Percentiles rank a stretch among this genome's conserved stretches.
Conservation (phyloP, 2,113 vertebrate species). For the Archocentrus centrarchus region DNA sequence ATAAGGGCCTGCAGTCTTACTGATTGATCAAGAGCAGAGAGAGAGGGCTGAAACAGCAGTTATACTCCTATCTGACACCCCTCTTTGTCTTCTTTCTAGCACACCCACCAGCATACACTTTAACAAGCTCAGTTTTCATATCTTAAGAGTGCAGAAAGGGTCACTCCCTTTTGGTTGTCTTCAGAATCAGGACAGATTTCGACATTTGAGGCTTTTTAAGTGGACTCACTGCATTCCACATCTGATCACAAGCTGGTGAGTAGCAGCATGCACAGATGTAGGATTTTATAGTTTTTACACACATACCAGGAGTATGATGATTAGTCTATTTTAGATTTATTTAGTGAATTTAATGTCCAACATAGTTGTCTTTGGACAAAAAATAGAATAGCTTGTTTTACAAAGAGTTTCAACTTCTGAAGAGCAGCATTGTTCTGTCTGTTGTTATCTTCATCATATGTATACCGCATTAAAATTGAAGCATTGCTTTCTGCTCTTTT, state of each 20-base stretch:
- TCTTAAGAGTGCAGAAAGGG: conserved; percentile 9
- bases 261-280: conserved; percentile 22
- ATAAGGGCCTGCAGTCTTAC: conserved; percentile 59
- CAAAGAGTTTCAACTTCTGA: neutral
- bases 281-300: neutral
- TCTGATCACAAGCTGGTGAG: conserved; percentile 58
- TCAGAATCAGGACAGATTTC: conserved; percentile 21
- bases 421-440: neutral
- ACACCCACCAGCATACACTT: conserved; percentile 38
- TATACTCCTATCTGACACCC: conserved; percentile 62
- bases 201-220: conserved; percentile 42
- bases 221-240: conserved; percentile 25
- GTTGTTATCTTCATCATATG: neutral
- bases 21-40: conserved; percentile 52
- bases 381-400: neutral
- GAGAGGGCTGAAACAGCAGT: conserved; percentile 76
- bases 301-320: neutral
- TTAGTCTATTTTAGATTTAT: neutral
- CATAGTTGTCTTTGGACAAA: neutral
- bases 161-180: neutral
- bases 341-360: neutral
- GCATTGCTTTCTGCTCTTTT: neutral
- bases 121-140: conserved; percentile 23
- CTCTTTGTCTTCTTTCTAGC: conserved; percentile 58
- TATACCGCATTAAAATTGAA: neutral